A percentile compares a stretch with the other conserved stretches of the same genome.
These are phyloP conservation scores for Nomia melanderi DNA, from an alignment of 1,140 invertebrate species.

Conservation along the genomic window DNA sequence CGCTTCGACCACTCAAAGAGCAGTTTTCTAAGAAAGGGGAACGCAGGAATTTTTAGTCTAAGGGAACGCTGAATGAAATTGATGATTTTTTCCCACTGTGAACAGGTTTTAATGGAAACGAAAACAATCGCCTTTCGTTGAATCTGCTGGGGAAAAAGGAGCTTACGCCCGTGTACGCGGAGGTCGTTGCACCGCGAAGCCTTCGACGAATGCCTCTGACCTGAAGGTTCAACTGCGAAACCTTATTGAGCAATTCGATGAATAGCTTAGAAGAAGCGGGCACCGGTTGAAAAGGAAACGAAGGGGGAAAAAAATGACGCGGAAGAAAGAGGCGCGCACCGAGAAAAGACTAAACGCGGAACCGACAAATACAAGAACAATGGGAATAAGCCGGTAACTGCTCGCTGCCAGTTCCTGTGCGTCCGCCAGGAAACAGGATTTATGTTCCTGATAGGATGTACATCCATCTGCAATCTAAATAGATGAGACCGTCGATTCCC, in stretches of 20 bases:
- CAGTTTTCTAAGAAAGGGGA: too few species aligned
- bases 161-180: conserved; percentile 6
- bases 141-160: not conserved
- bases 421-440: conserved; percentile 20
- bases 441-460: conserved; percentile 22
- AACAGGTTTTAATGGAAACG: not conserved
- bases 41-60: too few species aligned
- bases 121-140: conserved; percentile 4
- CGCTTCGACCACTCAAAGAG: too few species aligned
- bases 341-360: conserved; percentile 26
- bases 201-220: conserved; percentile 33
- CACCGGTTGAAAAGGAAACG: not conserved
- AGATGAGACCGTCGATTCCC: conserved; percentile 7
- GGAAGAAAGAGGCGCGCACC: not conserved
- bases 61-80: not conserved
- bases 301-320: not conserved
- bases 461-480: not conserved
- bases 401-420: not conserved
- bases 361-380: conserved; percentile 43
- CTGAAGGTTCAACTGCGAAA: conserved; percentile 50
- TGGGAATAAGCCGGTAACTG: conserved; percentile 42
- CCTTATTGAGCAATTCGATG: conserved; percentile 51
- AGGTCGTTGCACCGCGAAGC: conserved; percentile 44
- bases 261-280: conserved; percentile 35
- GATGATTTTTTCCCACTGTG: not conserved